Conservation (phyloP, 2,888 invertebrate genomes). For the Tinea pellionella region DNA sequence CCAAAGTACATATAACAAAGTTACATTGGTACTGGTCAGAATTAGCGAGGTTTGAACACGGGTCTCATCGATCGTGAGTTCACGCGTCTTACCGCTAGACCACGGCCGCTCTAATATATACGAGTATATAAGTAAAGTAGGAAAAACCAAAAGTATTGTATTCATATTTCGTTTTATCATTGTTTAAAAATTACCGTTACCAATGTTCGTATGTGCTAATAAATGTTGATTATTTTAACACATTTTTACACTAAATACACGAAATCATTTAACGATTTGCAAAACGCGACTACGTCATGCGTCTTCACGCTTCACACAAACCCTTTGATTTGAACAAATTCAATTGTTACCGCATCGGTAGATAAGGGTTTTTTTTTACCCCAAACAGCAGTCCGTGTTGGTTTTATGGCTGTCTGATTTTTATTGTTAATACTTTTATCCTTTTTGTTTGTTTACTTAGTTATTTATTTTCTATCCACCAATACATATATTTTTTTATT, state of each 20-base stretch:
- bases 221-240: not conserved
- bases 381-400: not conserved
- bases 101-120: too few species aligned
- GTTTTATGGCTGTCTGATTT: conserved; percentile 12
- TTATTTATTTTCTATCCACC: not conserved
- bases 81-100: too few species aligned
- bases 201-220: not conserved
- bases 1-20: too few species aligned
- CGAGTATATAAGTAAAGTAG: too few species aligned
- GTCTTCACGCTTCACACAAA: conserved; percentile 8
- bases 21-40: too few species aligned
- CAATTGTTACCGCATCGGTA: conserved; percentile 8
- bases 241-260: not conserved
- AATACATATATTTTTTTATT: too few species aligned
- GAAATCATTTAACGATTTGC: not conserved
- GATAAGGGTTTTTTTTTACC: conserved; percentile 7
- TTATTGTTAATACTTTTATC: conserved; percentile 7
- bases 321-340: conserved; percentile 11
- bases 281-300: not conserved
- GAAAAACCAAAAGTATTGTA: too few species aligned
- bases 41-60: too few species aligned
- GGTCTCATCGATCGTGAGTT: too few species aligned
- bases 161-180: too few species aligned
- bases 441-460: not conserved
- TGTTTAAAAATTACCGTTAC: too few species aligned